These are phyloP conservation scores for Odontomachus brunneus DNA, from an alignment of 1,140 invertebrate genomes.

Conservation along the genomic window DNA sequence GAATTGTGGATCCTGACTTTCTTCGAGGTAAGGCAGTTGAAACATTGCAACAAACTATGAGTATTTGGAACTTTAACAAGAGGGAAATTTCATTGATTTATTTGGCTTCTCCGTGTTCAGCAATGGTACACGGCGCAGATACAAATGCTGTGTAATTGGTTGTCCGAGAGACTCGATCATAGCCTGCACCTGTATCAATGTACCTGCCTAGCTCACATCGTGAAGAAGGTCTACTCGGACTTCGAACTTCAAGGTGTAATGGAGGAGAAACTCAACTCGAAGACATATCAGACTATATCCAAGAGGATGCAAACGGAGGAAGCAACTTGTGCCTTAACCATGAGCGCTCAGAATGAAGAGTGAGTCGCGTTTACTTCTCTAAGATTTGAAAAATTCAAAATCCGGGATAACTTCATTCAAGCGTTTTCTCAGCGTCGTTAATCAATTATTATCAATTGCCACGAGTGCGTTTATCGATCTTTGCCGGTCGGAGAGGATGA, in stretches of 20 bases:
- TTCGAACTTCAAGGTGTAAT: conserved; percentile 99
- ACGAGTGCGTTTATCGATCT: too few relatives aligned
- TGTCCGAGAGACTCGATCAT: conserved; percentile 96
- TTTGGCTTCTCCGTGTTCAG: conserved; percentile 81
- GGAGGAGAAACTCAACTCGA: conserved; percentile 98
- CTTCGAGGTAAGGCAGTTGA: conserved; percentile 91
- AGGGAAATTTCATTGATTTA: not conserved
- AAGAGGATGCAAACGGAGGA: conserved; percentile 98
- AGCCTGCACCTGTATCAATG: conserved; percentile 98
- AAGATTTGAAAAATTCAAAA: too few relatives aligned
- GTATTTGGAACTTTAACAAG: not conserved
- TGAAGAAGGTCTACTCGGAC: conserved; percentile 99
- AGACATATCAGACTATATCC: conserved; percentile 97
- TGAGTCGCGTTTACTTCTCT: conserved; percentile 76
- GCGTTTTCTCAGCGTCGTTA: too few relatives aligned
- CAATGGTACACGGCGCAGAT: conserved; percentile 98
- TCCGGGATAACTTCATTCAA: too few relatives aligned
- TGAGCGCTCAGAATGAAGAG: conserved; percentile 91
- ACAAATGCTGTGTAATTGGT: conserved; percentile 97
- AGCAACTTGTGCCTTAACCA: conserved; percentile 95
- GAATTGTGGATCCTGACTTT: conserved; percentile 99
- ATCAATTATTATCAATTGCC: too few relatives aligned
- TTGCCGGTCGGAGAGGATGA: too few relatives aligned
- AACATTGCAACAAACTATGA: not conserved
- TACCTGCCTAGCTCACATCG: conserved; percentile 97